These are phyloP conservation scores for Galerucella nymphaeae DNA, from an alignment of 2,888 invertebrate genomes.

Conservation along the genomic window DNA sequence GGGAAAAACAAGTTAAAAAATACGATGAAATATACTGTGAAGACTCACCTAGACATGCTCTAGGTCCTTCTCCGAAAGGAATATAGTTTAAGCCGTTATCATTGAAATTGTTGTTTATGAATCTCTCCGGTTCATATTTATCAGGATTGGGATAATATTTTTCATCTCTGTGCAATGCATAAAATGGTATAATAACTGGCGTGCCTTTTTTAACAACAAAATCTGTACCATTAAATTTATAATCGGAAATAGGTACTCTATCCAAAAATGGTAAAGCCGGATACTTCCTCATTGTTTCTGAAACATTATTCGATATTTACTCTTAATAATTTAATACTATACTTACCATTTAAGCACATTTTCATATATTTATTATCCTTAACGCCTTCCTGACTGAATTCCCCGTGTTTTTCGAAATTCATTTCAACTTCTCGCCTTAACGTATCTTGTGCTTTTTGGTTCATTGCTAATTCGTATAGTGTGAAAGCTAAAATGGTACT, in stretches of 20 bases:
- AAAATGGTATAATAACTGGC: slow-evolving; percentile 30
- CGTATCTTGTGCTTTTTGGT: slow-evolving; percentile 68
- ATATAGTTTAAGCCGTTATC: slow-evolving; percentile 47
- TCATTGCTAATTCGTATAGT: slow-evolving; percentile 68
- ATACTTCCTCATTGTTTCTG: slow-evolving; percentile 42
- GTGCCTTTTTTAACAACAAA: slow-evolving; percentile 51
- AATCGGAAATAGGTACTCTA: slow-evolving; percentile 51
- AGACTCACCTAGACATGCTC: slow-evolving; percentile 36
- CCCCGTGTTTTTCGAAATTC: slow-evolving; percentile 60
- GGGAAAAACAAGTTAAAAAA: too few relatives aligned
- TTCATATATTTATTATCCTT: slow-evolving; percentile 63
- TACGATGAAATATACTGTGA: too few relatives aligned
- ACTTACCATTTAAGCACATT: slow-evolving; percentile 34
- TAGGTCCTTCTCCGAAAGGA: slow-evolving; percentile 51
- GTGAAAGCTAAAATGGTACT: slow-evolving; percentile 70
- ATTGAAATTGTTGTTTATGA: slow-evolving; percentile 44
- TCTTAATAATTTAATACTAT: not conserved
- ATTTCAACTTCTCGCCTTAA: slow-evolving; percentile 66
- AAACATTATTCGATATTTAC: slow-evolving; percentile 33
- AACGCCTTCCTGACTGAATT: slow-evolving; percentile 66
- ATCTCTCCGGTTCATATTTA: slow-evolving; percentile 53
- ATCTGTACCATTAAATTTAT: slow-evolving; percentile 52
- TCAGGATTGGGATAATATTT: slow-evolving; percentile 40
- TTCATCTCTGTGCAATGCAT: slow-evolving; percentile 33
- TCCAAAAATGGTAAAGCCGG: slow-evolving; percentile 39